Evolutionary conservation across 2,888 invertebrate genomes (phyloP).

Genomic region (Eupithecia centaureata): DNA sequence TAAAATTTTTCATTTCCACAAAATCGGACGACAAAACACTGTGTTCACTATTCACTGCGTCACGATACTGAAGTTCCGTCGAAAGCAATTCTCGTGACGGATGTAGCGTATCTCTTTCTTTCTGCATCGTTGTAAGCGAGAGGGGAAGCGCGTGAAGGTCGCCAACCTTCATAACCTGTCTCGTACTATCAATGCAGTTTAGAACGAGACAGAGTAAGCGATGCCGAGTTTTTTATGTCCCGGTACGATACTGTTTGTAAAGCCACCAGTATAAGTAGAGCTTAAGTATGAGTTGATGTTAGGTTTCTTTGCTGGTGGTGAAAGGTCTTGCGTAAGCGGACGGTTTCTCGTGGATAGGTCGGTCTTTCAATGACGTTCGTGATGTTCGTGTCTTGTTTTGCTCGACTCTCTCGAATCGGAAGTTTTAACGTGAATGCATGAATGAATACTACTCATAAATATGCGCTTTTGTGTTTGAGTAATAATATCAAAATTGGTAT

Average conservation of each 20-base stretch:
- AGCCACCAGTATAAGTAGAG: slow-evolving; percentile 47
- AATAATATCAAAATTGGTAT: no score
- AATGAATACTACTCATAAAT: no score
- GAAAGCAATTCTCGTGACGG: slow-evolving; percentile 62
- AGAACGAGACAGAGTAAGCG: slow-evolving; percentile 11
- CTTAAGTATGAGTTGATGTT: slow-evolving; percentile 28
- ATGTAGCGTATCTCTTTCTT: slow-evolving; percentile 51
- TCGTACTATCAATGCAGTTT: slow-evolving; percentile 13
- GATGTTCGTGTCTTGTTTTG: not conserved
- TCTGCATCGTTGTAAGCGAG: slow-evolving; percentile 45
- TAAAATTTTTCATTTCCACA: slow-evolving; percentile 64
- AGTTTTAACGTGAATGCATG: no score
- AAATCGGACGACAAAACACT: slow-evolving; percentile 46
- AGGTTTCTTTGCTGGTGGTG: not conserved
- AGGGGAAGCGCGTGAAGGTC: slow-evolving; percentile 56
- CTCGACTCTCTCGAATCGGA: slow-evolving; percentile 10
- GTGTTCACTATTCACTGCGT: slow-evolving; percentile 58
- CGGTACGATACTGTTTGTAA: slow-evolving; percentile 23
- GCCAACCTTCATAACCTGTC: slow-evolving; percentile 58
- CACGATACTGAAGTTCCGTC: slow-evolving; percentile 60
- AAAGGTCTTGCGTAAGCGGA: not conserved
- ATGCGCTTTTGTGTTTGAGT: no score
- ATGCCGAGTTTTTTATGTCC: slow-evolving; percentile 15
- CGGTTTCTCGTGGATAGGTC: not conserved
- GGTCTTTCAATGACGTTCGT: slow-evolving; percentile 6